Percentiles rank a stretch among this genome's conserved stretches.
Conservation (phyloP, 92 coral and sea anemone genomes). For the Actinostola sp. region DNA sequence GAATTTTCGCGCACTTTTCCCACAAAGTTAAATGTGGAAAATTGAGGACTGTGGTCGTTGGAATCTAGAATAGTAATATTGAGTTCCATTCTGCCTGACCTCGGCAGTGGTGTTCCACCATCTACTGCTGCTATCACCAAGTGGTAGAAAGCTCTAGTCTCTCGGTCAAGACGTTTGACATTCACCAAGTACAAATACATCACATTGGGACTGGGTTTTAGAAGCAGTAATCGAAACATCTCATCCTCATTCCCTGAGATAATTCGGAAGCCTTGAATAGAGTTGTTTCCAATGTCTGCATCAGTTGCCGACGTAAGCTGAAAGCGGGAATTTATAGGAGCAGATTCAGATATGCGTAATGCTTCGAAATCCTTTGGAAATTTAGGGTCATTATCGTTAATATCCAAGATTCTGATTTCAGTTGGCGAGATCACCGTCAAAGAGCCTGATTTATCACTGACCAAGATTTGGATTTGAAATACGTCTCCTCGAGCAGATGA, state of each 20-base stretch:
- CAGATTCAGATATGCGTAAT: conserved; percentile 69
- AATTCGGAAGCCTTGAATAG: conserved; percentile 72
- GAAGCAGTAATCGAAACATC: conserved; percentile 47
- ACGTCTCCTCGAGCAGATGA: conserved; percentile 42
- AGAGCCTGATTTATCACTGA: conserved; percentile 34
- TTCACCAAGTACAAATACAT: conserved; percentile 59
- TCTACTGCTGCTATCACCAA: conserved; percentile 72
- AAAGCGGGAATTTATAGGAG: conserved; percentile 70
- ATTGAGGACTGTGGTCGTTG: conserved; percentile 80
- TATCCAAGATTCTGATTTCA: conserved; percentile 65
- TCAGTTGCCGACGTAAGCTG: conserved; percentile 63
- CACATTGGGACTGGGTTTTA: conserved; percentile 56
- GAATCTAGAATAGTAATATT: conserved; percentile 73
- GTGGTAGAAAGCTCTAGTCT: conserved; percentile 57
- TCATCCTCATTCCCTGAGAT: conserved; percentile 71
- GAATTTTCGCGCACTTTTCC: conserved; percentile 73
- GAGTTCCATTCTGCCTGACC: conserved; percentile 58
- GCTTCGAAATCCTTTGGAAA: conserved; percentile 59
- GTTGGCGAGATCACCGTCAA: conserved; percentile 52
- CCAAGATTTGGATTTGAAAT: conserved; percentile 60
- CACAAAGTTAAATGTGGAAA: conserved; percentile 55
- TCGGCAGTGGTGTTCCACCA: conserved; percentile 69
- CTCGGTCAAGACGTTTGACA: conserved; percentile 75
- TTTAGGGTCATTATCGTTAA: conserved; percentile 74
- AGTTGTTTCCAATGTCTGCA: conserved; percentile 74